Base-by-base conservation (phyloP, 2,797 vertebrate genomes). In the Sciurus carolinensis region DNA sequence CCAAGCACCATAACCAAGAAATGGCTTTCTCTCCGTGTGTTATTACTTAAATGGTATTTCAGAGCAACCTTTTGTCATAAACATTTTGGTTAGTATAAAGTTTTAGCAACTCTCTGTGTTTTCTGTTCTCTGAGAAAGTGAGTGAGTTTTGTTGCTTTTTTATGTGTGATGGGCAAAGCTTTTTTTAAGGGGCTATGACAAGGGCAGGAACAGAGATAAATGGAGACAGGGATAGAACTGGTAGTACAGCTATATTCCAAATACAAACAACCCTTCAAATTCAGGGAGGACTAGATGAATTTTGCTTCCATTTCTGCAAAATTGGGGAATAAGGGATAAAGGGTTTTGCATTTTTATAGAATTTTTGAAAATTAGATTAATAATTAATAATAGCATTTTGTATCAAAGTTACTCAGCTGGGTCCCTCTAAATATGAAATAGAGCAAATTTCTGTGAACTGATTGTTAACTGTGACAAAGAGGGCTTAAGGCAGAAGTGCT, bases 361-460 rank as follows among this genome's bases (percentile, higher is more conserved):
- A 97, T 96, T 97, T 91, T 96, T 95, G 59, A 87, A 96, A 97
- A 98, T 97, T 95, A 95, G 98, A 94, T 98, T 97, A 98, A 97
- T 90, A 97, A 97, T 89, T 80, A 95, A 96, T 75, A 97, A 95
- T 28, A 82, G 39, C 52, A 97, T 71, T 92, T 59, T 90, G 94
- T 95, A 30, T 93, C 84, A 97, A 98, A 95, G 90, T 97, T 97
- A 97, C 85, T 59, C 95, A 97, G 96, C 95, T 39, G 96, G 81
- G 67, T 94, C 98, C 42, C 87, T 97, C 85, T 93, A 97, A 97
- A 94, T 97, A 62, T 97, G 83, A 84, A 95, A 30, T 66, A 86
- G 75, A 85, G 24, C 69, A 93, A 20, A 96, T 87, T 62, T 95
- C 79, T 76, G 86, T 87, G 89, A 96, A 97, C 52, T n/a, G 84